Conservation (phyloP, 2,113 vertebrate species). For the Notiomystis cincta region DNA sequence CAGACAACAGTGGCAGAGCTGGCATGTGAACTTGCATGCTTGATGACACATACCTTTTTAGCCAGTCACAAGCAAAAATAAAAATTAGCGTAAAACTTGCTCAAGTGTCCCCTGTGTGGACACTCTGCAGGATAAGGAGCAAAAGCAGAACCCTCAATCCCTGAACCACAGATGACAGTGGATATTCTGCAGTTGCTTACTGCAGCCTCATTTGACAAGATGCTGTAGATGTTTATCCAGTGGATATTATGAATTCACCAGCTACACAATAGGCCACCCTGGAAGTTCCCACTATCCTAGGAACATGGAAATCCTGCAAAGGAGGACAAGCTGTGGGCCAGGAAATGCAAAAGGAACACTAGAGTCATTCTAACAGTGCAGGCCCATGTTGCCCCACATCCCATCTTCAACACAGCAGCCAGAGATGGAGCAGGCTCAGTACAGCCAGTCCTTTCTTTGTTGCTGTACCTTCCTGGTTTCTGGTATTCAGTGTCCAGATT, state of each 20-base stretch:
- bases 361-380: not conserved
- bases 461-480: not conserved
- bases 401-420: not conserved
- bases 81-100: not conserved
- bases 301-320: conserved; percentile 16
- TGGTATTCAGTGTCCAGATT: not conserved
- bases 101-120: not conserved
- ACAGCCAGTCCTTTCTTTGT: not conserved
- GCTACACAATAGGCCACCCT: conserved; percentile 45
- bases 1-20: not conserved
- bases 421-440: not conserved
- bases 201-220: conserved; percentile 15
- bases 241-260: conserved; percentile 33
- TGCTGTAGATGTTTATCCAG: conserved; percentile 27
- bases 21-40: not conserved
- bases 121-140: not conserved
- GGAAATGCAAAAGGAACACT: not conserved
- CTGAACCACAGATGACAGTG: not conserved
- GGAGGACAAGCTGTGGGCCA: not conserved
- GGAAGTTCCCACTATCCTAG: not conserved
- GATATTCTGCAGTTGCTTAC: not conserved
- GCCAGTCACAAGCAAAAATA: not conserved
- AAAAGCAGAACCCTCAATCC: not conserved
- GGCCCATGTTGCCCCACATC: not conserved
- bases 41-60: not conserved